A percentile compares a stretch with the other conserved stretches of the same genome.
These are phyloP conservation scores for Drosophila prostipennis DNA, from an alignment of 2,888 invertebrate genomes.

Conservation along the genomic window DNA sequence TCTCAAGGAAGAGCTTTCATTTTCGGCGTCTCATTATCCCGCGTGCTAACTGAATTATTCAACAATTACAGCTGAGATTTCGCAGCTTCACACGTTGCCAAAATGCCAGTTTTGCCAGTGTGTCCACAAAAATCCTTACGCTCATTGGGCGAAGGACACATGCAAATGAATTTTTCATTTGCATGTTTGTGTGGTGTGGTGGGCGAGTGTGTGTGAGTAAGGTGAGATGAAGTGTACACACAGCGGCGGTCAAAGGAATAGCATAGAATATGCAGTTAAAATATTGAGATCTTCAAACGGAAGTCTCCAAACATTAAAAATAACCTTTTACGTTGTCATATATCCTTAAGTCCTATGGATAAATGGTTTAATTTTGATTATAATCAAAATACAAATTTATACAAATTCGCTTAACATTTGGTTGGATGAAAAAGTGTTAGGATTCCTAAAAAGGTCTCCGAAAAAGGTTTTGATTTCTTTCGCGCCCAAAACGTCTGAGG, in stretches of 20 bases:
- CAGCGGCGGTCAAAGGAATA: slow-evolving; percentile 14
- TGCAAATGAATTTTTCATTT: slow-evolving; percentile 62
- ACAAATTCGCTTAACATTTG: too few relatives aligned
- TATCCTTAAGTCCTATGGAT: too few relatives aligned
- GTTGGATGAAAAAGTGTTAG: too few relatives aligned
- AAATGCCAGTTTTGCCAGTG: slow-evolving; percentile 35
- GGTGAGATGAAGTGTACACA: slow-evolving; percentile 29
- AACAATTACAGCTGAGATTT: slow-evolving; percentile 54
- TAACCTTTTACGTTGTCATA: too few relatives aligned
- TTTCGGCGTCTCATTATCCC: slow-evolving; percentile 37
- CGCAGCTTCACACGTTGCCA: slow-evolving; percentile 61
- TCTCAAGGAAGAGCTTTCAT: slow-evolving; percentile 22
- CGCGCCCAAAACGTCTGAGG: too few relatives aligned
- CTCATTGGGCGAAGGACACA: slow-evolving; percentile 51
- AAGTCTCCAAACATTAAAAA: neutral
- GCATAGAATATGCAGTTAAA: neutral
- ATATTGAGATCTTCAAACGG: neutral
- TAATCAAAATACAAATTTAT: too few relatives aligned
- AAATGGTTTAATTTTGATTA: too few relatives aligned
- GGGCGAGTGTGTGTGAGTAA: slow-evolving; percentile 27
- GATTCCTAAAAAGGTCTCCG: too few relatives aligned
- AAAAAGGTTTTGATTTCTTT: too few relatives aligned
- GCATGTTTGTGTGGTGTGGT: slow-evolving; percentile 48
- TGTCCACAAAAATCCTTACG: slow-evolving; percentile 47
- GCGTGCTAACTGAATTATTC: slow-evolving; percentile 59